Evolutionary conservation across 37 sponge, comb jelly and placozoan genomes (phyloP), one percentile per base, ranked within the genome.

Genomic region (Halisarca cf. caerulea): DNA sequence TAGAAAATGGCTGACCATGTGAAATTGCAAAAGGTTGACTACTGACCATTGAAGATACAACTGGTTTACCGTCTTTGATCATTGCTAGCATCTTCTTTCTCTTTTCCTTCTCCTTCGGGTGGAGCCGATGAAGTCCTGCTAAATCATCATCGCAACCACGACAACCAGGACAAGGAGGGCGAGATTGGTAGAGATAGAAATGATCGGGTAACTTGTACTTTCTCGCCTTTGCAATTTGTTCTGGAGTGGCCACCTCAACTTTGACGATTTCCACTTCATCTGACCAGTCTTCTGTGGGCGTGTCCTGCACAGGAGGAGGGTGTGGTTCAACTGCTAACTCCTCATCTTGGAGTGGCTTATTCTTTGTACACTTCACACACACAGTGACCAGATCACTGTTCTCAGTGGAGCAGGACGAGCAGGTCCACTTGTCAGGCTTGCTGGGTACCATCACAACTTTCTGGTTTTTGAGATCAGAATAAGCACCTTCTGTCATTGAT

Each of bases 161-260:
- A 58, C 96, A 96, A 21, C 96, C 96, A 62, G 92, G 80, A 38
- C 94, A 93, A 38, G 82, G 34, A 28, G 92, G 80, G 37, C 84
- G 86, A 7, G 78, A 59, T 37, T 94, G 85, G 79, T 94, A 94
- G 21, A 83, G 74, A 45, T 88, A 97, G 83, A 97, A 94, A 17
- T 85, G 42, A 23, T 30, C 77, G 3, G 97, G 97, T 45, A 97
- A 75, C 83, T 87, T 51, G 18, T 68, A 86, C 37, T 82, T n/a
- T 30, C 77, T 54, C 23, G 90, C 92, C 35, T 80, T 77, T 42
- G 77, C 79, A 21, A 90, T 54, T 28, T 92, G 84, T 17, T 87
- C 92, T n/a, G 64, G 51, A 53, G 86, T 82, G 35, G 97, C 92
- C 20, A 81, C 68, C 15, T 88, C 86, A 25, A 86, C 90, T 43